Base-by-base conservation (phyloP, 2,888 invertebrate genomes). In the Parascotia fuliginaria region DNA sequence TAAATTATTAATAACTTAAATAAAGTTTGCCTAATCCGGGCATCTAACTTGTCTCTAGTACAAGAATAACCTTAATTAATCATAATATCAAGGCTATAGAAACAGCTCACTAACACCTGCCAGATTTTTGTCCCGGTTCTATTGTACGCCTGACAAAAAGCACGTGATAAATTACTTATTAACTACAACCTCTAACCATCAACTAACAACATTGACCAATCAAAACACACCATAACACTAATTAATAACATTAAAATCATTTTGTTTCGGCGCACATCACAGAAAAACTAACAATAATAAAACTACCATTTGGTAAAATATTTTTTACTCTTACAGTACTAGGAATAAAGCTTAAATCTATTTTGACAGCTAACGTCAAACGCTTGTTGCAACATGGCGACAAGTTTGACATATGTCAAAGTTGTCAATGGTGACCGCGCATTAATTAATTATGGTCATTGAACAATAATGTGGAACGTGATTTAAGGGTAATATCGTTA, bases 401-500 rank as follows among this genome's bases (percentile, higher is more conserved):
- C 82, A 82, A 70, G 75, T 75, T 69, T 82, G 88, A 89, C 87
- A 87, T 77, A 62, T 84, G 89, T 89, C 88, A 83, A 67, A 66
- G 70, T 69, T 84, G 89, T 88, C 88, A 82, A 66, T 67, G 69
- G 66, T 70, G 70, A 73, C 66, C 72, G 75, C 73, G 76, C 76
- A 81, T 85, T 85, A 82, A 84, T 85, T 86, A 85, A 86, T 87
- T 81, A 82, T 75, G 73, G 76, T 72, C 71, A 72, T 66, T 70
- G 64, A 66, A 52, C 59, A 72, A 75, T 70, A 65, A 55, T 62
- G 53, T 56, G 50, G 48, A 55, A 66, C 55, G 38, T 42, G 42
- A 45, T 55, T 62, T 65, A 65, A 58, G 62, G 58, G 37, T 31
- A 27, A 16, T 33, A 3, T 6, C 14, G n/a, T 4, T 33, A 16